These are phyloP conservation scores for Helicoverpa zea DNA, from an alignment of 1,140 invertebrate species.

Conservation along the genomic window DNA sequence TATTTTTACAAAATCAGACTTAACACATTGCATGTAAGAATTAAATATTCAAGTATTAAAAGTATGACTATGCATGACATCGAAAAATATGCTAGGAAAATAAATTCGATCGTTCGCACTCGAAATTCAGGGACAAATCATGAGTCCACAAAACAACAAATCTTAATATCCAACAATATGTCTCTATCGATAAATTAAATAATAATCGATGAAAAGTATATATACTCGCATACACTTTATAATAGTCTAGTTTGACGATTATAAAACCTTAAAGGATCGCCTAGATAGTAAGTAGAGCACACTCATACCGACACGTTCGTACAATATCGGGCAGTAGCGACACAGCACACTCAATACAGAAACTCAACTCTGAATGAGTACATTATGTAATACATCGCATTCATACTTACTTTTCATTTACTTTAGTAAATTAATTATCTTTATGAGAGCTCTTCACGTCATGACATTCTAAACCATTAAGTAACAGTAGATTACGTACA, in stretches of 20 bases:
- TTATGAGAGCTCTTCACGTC: neutral
- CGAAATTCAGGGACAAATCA: constrained; percentile 40
- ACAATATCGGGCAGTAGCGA: constrained; percentile 25
- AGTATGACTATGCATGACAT: neutral
- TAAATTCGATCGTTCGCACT: constrained; percentile 46
- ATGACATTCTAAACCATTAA: neutral
- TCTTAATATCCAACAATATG: constrained; percentile 54
- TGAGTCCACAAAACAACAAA: constrained; percentile 56
- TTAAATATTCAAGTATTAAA: constrained; percentile 9
- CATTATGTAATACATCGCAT: neutral
- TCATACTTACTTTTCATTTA: neutral
- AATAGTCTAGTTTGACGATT: constrained; percentile 62
- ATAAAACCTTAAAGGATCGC: constrained; percentile 57
- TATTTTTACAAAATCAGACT: constrained; percentile 30
- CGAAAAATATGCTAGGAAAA: constrained; percentile 28
- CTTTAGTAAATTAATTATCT: neutral
- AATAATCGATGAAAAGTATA: constrained; percentile 53
- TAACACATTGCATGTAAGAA: constrained; percentile 30
- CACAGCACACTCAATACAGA: constrained; percentile 36
- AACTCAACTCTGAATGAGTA: constrained; percentile 11
- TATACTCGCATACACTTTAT: constrained; percentile 54
- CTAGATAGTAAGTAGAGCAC: constrained; percentile 51
- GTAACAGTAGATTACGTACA: neutral
- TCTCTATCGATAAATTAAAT: constrained; percentile 59
- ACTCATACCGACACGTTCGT: constrained; percentile 35